These are phyloP conservation scores for Bellardia pandia DNA, from an alignment of 2,888 invertebrate genomes.

Conservation along the genomic window DNA sequence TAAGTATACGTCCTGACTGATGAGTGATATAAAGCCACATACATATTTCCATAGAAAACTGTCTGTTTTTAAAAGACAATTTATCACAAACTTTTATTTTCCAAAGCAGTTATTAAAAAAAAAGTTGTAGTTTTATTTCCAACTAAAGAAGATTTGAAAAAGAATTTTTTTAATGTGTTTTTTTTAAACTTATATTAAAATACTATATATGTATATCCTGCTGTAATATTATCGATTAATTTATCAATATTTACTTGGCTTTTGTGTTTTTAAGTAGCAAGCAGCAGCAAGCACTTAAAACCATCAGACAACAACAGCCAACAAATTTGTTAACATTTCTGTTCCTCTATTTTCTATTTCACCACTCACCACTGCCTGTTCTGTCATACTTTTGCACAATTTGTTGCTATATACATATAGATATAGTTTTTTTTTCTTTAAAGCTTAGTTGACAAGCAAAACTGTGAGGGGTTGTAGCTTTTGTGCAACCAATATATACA, in stretches of 20 bases:
- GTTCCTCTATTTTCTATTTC: background rate
- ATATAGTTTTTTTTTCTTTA: background rate
- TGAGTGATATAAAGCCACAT: too few relatives aligned
- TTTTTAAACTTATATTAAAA: too few relatives aligned
- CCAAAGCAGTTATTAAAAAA: too few relatives aligned
- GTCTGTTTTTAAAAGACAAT: too few relatives aligned
- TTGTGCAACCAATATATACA: constrained; percentile 42
- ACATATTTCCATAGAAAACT: too few relatives aligned
- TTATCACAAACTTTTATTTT: background rate
- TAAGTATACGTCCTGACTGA: too few relatives aligned
- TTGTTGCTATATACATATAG: background rate
- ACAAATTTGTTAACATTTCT: constrained; percentile 35
- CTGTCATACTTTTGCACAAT: too few relatives aligned
- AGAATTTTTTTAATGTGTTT: too few relatives aligned
- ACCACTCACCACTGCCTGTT: too few relatives aligned
- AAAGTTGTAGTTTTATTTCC: too few relatives aligned
- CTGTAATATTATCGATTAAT: constrained; percentile 32
- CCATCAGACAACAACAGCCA: constrained; percentile 34
- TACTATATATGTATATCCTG: background rate
- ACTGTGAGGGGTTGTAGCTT: constrained; percentile 28
- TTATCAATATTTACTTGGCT: constrained; percentile 46
- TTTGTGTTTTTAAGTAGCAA: constrained; percentile 36
- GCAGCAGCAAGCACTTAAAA: constrained; percentile 46
- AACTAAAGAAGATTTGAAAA: too few relatives aligned
- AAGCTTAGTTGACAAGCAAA: constrained; percentile 58